These are phyloP conservation scores for Drosophila repleta DNA, from an alignment of 1,140 invertebrate genomes.

Conservation along the genomic window DNA sequence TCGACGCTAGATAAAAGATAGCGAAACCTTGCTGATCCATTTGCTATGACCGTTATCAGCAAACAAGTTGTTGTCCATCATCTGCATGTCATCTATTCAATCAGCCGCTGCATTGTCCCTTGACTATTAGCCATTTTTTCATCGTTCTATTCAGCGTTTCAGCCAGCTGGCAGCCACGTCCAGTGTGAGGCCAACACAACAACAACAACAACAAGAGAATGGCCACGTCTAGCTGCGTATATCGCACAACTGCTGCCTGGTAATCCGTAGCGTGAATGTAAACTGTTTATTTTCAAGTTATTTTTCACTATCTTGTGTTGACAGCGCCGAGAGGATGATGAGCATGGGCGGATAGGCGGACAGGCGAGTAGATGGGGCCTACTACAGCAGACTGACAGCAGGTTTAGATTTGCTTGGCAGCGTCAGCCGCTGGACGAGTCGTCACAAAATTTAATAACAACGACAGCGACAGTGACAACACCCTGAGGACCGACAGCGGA, in stretches of 20 bases:
- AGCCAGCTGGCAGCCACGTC: conserved; percentile 6
- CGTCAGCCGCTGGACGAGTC: conserved; percentile 30
- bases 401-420: conserved; percentile 42
- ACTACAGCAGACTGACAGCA: conserved; percentile 34
- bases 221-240: conserved; percentile 4
- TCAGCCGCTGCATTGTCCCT: conserved; percentile 33
- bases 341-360: background rate
- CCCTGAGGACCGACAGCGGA: conserved; percentile 26
- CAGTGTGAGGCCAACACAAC: conserved; percentile 9
- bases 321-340: conserved; percentile 26
- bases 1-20: no score
- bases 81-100: conserved; percentile 24
- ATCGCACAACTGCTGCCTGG: conserved; percentile 25
- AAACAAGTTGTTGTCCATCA: conserved; percentile 14
- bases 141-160: conserved; percentile 29
- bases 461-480: conserved; percentile 32
- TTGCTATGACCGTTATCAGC: conserved; percentile 1
- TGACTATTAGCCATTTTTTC: conserved; percentile 39
- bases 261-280: conserved; percentile 39
- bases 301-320: conserved; percentile 62
- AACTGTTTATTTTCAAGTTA: conserved; percentile 63
- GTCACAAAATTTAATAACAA: conserved; percentile 53
- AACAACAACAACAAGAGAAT: background rate
- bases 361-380: background rate
- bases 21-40: conserved; percentile 6